Base-by-base conservation (phyloP, 2,888 invertebrate species). In the Rotaria sp. region DNA sequence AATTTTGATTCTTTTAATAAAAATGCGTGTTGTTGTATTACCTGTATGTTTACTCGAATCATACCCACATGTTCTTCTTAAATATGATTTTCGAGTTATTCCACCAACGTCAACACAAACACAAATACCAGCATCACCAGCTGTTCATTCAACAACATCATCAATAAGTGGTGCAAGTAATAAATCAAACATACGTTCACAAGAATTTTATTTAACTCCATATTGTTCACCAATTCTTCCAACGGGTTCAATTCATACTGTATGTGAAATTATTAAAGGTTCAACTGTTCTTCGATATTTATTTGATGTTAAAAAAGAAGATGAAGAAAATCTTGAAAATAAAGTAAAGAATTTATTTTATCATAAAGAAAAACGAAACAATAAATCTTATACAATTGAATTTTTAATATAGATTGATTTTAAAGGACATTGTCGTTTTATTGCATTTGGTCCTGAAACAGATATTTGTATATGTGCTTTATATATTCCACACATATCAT, bases 391-490 rank as follows among this genome's bases (percentile, higher is more conserved):
- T 10, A 45, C 11, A 11, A 45, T 45, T 74, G 38, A 11, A 21
- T 13, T 24, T 38, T n/a, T 38, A 5, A 24, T 74, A 24, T 45
- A 80, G 75, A 80, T 80, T 45, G 80, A 80, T 80, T 80, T 80
- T n/a, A 80, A 80, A 80, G 80, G 80, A n/a, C 80, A 80, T 80
- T 80, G 80, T 45, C 80, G 80, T 13, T 80, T 80, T 35, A 80
- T 80, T 80, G 80, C 80, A 10, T 80, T 80, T 45, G 80, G 80
- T 45, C 80, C 80, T n/a, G 80, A 80, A 80, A 80, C 80, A 26
- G 84, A 84, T 84, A 55, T 84, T 15, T 84, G 84, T 52, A 84
- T 84, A 30, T 84, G 84, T 45, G 84, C 84, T 30, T 50, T 84
- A 35, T 55, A 45, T 8, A 45, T 84, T 52, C 35, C 38, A 45